A percentile compares a stretch with the other conserved stretches of the same genome.
phyloP scores from a whole-genome alignment of 2,888 invertebrate genomes.

The Gymnocheta viridis region DNA sequence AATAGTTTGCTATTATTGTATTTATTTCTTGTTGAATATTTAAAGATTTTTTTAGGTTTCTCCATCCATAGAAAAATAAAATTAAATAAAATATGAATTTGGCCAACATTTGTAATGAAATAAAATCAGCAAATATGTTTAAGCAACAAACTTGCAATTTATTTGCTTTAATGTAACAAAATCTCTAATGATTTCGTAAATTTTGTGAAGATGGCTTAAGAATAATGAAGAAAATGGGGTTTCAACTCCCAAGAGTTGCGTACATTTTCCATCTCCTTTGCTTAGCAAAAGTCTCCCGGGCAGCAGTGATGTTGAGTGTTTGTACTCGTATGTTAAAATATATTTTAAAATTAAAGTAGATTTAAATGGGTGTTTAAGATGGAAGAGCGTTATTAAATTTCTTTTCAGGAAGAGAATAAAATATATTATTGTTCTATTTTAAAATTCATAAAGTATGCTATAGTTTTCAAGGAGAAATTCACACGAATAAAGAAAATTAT shows the following conservation, averaged over 20 bases:
- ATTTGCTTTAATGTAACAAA: neutral
- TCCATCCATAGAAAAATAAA: neutral
- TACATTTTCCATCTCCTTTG: neutral
- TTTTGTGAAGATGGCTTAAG: neutral
- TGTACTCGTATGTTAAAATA: neutral
- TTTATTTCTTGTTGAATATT: too few relatives aligned
- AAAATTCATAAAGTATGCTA: too few relatives aligned
- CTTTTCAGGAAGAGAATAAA: too few relatives aligned
- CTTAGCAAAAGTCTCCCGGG: neutral
- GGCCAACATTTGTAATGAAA: slow-evolving; percentile 1
- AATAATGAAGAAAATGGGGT: slow-evolving; percentile 21
- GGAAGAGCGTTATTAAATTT: neutral
- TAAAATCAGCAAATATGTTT: neutral
- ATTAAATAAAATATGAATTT: neutral
- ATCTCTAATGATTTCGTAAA: neutral
- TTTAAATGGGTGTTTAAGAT: neutral
- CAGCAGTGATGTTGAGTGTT: neutral
- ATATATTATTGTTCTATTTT: too few relatives aligned
- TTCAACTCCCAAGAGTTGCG: slow-evolving; percentile 3
- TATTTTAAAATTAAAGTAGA: neutral
- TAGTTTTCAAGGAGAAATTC: too few relatives aligned
- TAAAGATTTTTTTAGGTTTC: too few relatives aligned
- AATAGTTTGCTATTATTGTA: too few relatives aligned
- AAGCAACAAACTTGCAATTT: neutral
- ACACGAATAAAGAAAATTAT: too few relatives aligned